Evolutionary conservation across 2,888 invertebrate genomes (phyloP).

Genomic region (Dioctria linearis): DNA sequence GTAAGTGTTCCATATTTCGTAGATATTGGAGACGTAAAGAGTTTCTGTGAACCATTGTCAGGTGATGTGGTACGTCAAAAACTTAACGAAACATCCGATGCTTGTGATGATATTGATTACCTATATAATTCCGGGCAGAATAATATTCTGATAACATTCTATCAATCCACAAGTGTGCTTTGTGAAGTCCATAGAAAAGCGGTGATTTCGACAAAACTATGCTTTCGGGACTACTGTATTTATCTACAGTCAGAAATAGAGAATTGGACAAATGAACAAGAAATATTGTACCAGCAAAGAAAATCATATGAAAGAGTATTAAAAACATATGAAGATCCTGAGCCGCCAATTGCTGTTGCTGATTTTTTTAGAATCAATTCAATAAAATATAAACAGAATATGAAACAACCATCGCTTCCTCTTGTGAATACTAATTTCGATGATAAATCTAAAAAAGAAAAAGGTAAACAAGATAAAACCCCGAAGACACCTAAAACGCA

Average conservation of each 20-base stretch:
- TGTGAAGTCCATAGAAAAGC: not conserved
- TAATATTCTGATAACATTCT: not conserved
- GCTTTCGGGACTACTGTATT: constrained; percentile 55
- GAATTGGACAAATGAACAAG: constrained; percentile 34
- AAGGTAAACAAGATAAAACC: not conserved
- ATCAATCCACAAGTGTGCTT: not conserved
- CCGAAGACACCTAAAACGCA: not conserved
- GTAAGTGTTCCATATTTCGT: not conserved
- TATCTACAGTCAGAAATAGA: constrained; percentile 41
- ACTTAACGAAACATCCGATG: not conserved
- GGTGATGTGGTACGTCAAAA: not conserved
- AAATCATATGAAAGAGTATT: not conserved
- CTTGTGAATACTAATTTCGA: not conserved
- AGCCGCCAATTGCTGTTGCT: not conserved
- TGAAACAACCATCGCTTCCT: not conserved
- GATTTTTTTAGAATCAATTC: not conserved
- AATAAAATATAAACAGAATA: not conserved
- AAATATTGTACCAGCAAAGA: not conserved
- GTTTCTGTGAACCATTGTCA: not conserved
- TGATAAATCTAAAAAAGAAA: constrained; percentile 13
- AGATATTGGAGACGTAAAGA: not conserved
- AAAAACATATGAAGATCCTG: not conserved
- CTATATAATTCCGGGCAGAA: not conserved
- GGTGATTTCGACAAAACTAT: constrained; percentile 45
- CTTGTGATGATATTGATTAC: not conserved